phyloP scores from a whole-genome alignment of 1,140 invertebrate genomes.

The Pemphigus obesinymphae region DNA sequence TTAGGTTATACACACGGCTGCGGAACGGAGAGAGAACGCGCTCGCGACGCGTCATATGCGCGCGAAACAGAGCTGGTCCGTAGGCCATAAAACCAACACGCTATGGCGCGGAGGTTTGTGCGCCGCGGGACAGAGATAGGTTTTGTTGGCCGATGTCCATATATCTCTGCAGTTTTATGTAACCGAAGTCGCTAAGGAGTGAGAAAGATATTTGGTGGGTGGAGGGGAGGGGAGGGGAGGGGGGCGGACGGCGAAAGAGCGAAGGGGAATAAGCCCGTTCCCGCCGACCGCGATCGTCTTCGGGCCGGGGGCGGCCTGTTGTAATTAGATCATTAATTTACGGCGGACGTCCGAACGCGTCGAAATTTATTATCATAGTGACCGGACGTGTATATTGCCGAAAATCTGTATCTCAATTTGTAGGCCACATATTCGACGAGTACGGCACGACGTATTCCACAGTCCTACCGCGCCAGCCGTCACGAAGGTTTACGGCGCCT shows the following conservation, averaged over 20 bases:
- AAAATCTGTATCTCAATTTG: constrained; percentile 4
- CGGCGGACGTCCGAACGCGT: neutral
- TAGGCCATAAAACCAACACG: neutral
- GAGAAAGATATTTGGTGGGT: neutral
- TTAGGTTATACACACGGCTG: no score
- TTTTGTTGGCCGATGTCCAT: neutral
- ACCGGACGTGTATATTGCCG: no score
- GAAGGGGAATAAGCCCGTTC: no score
- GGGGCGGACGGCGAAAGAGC: neutral
- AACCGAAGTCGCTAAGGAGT: neutral
- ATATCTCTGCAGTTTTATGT: neutral
- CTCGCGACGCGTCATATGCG: neutral
- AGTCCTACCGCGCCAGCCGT: neutral
- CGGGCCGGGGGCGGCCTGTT: neutral
- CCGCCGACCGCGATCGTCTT: neutral
- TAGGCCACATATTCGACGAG: neutral
- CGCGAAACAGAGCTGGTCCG: neutral
- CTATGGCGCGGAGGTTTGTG: neutral
- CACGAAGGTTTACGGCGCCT: neutral
- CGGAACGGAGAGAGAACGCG: no score
- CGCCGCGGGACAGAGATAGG: neutral
- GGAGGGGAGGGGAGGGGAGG: no score
- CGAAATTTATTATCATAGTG: neutral
- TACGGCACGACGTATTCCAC: neutral
- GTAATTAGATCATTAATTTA: constrained; percentile 24